phyloP scores from a whole-genome alignment of 2,797 vertebrate species.

The Labeo calbasu region DNA sequence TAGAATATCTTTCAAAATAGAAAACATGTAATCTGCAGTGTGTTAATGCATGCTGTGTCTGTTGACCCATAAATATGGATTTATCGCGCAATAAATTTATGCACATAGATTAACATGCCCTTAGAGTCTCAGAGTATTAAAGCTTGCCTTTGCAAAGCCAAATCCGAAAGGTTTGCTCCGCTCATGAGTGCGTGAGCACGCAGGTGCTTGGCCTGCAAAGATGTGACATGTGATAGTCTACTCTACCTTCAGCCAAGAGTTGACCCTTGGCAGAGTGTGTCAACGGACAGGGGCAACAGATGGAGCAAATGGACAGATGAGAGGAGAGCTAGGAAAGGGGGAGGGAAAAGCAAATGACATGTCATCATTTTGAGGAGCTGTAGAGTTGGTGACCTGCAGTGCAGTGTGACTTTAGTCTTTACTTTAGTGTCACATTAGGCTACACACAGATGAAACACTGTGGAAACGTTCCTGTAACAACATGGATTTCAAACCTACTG shows the following conservation, averaged over 20 bases:
- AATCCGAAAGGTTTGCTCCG: constrained; percentile 12
- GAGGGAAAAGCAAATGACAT: constrained; percentile 4
- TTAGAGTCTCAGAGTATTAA: neutral
- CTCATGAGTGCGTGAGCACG: constrained; percentile 15
- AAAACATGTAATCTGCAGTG: constrained; percentile 6
- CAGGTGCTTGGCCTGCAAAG: constrained; percentile 26
- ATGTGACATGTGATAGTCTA: constrained; percentile 35
- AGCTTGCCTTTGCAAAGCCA: neutral
- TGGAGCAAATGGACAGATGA: constrained; percentile 45
- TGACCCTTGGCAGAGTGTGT: constrained; percentile 19
- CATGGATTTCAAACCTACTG: neutral
- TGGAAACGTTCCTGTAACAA: neutral
- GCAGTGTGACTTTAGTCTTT: constrained; percentile 1
- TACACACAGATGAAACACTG: constrained; percentile 6
- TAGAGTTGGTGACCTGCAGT: constrained; percentile 8
- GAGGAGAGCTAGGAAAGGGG: constrained; percentile 15
- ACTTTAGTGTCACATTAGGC: constrained; percentile 26
- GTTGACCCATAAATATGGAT: constrained; percentile 23
- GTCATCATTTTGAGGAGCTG: constrained; percentile 12
- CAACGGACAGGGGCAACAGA: constrained; percentile 44
- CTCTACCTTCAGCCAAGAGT: constrained; percentile 32
- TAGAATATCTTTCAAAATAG: neutral
- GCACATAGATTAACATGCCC: constrained; percentile 28
- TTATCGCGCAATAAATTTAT: constrained; percentile 22
- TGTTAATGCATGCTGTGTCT: constrained; percentile 8